Evolutionary conservation across 2,888 invertebrate species (phyloP).

Genomic region (Bhutanitis thaidina): DNA sequence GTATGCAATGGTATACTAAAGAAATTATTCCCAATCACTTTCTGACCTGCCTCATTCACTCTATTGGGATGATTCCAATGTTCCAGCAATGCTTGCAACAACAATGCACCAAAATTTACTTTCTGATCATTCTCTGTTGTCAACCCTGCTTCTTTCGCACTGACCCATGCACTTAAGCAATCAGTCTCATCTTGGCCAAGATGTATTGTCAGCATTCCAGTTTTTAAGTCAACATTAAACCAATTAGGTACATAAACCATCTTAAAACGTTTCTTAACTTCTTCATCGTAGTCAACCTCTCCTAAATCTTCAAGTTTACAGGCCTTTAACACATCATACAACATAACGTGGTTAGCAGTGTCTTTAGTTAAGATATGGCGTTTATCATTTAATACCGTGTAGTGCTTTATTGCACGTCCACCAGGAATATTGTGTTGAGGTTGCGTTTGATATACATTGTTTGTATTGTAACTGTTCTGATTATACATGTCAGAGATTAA

Average conservation of each 20-base stretch:
- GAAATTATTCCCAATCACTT: constrained; percentile 86
- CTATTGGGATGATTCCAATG: constrained; percentile 92
- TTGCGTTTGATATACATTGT: constrained; percentile 79
- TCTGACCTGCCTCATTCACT: constrained; percentile 84
- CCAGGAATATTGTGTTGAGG: constrained; percentile 85
- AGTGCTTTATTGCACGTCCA: constrained; percentile 96
- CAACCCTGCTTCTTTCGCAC: constrained; percentile 95
- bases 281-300: constrained; percentile 93
- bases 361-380: constrained; percentile 97
- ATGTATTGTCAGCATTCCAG: constrained; percentile 98
- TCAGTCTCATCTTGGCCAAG: constrained; percentile 98
- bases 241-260: constrained; percentile 98
- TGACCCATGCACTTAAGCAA: constrained; percentile 99
- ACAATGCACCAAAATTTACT: constrained; percentile 96
- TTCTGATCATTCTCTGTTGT: constrained; percentile 89
- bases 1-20: constrained; percentile 97
- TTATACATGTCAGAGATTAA: constrained; percentile 57
- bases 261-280: constrained; percentile 94
- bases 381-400: constrained; percentile 96
- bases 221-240: constrained; percentile 99
- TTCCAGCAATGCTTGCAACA: constrained; percentile 96
- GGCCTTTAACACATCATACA: constrained; percentile 96
- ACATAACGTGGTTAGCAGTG: constrained; percentile 87
- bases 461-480: constrained; percentile 79
- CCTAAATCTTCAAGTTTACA: constrained; percentile 94